These are phyloP conservation scores for Eilema sororculum DNA, from an alignment of 2,888 invertebrate genomes.

Conservation along the genomic window DNA sequence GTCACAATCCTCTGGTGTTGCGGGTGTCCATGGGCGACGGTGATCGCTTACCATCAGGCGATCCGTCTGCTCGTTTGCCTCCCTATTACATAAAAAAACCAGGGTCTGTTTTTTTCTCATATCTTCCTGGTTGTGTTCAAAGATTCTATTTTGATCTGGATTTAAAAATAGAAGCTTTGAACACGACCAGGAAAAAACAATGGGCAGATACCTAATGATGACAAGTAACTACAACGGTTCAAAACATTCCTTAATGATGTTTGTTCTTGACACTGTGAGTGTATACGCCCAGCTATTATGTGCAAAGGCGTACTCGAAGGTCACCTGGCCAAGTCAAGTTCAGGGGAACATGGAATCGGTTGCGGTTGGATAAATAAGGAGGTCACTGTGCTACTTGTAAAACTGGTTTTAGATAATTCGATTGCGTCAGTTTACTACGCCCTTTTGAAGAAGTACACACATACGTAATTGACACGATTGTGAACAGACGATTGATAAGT, in stretches of 20 bases:
- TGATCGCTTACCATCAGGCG: too few species aligned
- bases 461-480: too few species aligned
- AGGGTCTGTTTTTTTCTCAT: too few species aligned
- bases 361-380: slow-evolving; percentile 44
- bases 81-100: too few species aligned
- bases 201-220: not conserved
- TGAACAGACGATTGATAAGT: too few species aligned
- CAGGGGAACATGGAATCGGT: slow-evolving; percentile 50
- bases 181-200: not conserved
- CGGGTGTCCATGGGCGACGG: too few species aligned
- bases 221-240: not conserved
- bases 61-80: too few species aligned
- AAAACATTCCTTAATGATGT: not conserved
- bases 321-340: slow-evolving; percentile 57
- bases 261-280: slow-evolving; percentile 31
- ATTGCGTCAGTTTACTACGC: slow-evolving; percentile 32
- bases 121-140: too few species aligned
- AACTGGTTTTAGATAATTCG: slow-evolving; percentile 23
- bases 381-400: slow-evolving; percentile 36
- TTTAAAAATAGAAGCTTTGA: too few species aligned
- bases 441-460: slow-evolving; percentile 20
- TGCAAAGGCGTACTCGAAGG: slow-evolving; percentile 28
- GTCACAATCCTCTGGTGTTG: too few species aligned
- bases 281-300: not conserved
- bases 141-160: too few species aligned